A percentile compares a stretch with the other conserved stretches of the same genome.
Conservation (phyloP, 2,113 vertebrate genomes). For the Electrona antarctica region DNA sequence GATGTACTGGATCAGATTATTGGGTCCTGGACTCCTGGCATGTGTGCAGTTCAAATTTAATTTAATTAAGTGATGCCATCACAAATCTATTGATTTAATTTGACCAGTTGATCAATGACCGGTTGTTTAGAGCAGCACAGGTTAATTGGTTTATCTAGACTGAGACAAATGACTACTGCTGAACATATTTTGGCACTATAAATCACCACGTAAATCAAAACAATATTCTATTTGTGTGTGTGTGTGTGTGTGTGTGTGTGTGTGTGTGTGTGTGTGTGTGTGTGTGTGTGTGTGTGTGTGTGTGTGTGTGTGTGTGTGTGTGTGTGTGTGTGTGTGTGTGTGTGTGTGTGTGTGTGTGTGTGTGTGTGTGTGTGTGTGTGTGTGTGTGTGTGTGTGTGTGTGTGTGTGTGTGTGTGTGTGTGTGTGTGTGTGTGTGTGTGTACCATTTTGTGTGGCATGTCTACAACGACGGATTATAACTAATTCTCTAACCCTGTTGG, state of each 20-base stretch:
- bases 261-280: slow-evolving; percentile 10
- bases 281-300: slow-evolving; percentile 10
- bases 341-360: too few relatives aligned
- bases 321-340: neutral
- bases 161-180: too few relatives aligned
- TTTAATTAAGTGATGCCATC: neutral
- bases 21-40: neutral
- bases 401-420: neutral
- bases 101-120: neutral
- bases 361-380: too few relatives aligned
- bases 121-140: neutral
- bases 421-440: neutral
- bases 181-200: too few relatives aligned
- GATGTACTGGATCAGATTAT: neutral
- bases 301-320: slow-evolving; percentile 10
- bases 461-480: too few relatives aligned
- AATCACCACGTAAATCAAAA: too few relatives aligned
- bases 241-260: neutral
- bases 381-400: neutral
- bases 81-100: neutral
- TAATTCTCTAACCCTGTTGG: too few relatives aligned
- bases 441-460: neutral
- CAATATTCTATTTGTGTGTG: too few relatives aligned
- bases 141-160: neutral
- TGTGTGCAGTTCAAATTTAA: neutral